A percentile compares a stretch with the other conserved stretches of the same genome.
These are phyloP conservation scores for Alcedo quadribrachys DNA, from an alignment of 2,797 vertebrate genomes.

Conservation along the genomic window DNA sequence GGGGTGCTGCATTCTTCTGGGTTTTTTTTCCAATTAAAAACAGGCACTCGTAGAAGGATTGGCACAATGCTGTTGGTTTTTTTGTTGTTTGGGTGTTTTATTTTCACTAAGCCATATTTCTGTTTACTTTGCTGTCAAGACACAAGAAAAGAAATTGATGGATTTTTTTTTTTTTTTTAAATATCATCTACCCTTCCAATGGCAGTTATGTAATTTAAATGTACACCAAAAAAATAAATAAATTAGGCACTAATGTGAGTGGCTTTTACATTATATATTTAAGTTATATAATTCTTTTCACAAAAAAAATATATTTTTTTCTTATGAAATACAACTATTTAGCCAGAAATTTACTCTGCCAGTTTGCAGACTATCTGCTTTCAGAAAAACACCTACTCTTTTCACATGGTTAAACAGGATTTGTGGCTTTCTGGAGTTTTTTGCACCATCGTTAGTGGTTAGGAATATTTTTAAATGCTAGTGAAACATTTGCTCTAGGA, in stretches of 20 bases:
- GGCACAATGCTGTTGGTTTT: background rate
- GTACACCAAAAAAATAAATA: background rate
- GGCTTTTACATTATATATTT: background rate
- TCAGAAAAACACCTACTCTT: background rate
- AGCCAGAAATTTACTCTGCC: background rate
- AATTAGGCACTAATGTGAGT: background rate
- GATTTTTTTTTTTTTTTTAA: background rate
- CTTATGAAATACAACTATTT: background rate
- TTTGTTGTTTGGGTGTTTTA: background rate
- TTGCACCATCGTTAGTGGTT: background rate
- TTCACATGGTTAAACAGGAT: background rate
- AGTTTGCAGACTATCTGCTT: background rate
- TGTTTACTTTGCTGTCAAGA: background rate
- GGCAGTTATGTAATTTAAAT: background rate
- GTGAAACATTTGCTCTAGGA: slow-evolving; percentile 13
- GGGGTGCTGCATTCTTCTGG: background rate
- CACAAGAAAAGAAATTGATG: background rate
- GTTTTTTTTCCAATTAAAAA: slow-evolving; percentile 12
- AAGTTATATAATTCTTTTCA: background rate
- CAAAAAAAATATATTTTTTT: background rate
- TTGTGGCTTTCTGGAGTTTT: background rate
- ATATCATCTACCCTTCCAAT: background rate
- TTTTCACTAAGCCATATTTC: background rate
- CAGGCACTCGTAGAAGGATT: background rate
- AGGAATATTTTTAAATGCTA: slow-evolving; percentile 9